Percentiles rank a stretch among this genome's conserved stretches.
phyloP scores from a whole-genome alignment of 2,113 vertebrate species.

The Cyphomyrus plagiostoma region DNA sequence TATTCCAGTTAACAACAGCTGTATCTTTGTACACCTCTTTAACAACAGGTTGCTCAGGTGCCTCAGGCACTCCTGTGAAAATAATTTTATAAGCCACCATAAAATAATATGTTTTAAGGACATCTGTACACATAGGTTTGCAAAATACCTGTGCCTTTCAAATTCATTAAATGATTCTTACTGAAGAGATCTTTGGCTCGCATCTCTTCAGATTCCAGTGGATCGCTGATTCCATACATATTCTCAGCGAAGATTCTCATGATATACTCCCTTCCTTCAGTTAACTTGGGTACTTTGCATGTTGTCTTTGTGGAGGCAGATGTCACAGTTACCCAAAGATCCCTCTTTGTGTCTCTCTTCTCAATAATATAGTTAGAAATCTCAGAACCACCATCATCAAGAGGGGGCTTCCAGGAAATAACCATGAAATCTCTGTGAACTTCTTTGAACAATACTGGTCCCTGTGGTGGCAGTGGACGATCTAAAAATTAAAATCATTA shows the following conservation, averaged over 20 bases:
- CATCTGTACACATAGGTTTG: background rate
- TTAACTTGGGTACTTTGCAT: conserved; percentile 88
- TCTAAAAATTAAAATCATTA: conserved; percentile 55
- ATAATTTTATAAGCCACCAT: conserved; percentile 5
- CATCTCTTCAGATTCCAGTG: conserved; percentile 89
- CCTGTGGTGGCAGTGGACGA: conserved; percentile 85
- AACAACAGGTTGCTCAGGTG: conserved; percentile 82
- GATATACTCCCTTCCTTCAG: conserved; percentile 88
- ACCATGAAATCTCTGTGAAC: conserved; percentile 90
- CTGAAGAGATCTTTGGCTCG: conserved; percentile 93
- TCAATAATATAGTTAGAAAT: conserved; percentile 96
- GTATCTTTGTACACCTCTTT: conserved; percentile 84
- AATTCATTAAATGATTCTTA: conserved; percentile 54
- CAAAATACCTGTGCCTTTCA: background rate
- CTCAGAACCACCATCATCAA: conserved; percentile 84
- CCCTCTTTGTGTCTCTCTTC: conserved; percentile 83
- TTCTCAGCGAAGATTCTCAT: conserved; percentile 92
- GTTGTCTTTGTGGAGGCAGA: conserved; percentile 81
- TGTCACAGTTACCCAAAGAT: conserved; percentile 88
- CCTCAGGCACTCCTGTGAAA: conserved; percentile 84
- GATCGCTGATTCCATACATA: conserved; percentile 92
- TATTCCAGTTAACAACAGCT: conserved; percentile 83
- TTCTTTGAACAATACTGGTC: conserved; percentile 90
- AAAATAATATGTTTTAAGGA: background rate
- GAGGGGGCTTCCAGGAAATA: conserved; percentile 92